Evolutionary conservation across 2,888 invertebrate species (phyloP), one percentile per base, ranked within the genome.

Genomic region (Leucophenga montana): DNA sequence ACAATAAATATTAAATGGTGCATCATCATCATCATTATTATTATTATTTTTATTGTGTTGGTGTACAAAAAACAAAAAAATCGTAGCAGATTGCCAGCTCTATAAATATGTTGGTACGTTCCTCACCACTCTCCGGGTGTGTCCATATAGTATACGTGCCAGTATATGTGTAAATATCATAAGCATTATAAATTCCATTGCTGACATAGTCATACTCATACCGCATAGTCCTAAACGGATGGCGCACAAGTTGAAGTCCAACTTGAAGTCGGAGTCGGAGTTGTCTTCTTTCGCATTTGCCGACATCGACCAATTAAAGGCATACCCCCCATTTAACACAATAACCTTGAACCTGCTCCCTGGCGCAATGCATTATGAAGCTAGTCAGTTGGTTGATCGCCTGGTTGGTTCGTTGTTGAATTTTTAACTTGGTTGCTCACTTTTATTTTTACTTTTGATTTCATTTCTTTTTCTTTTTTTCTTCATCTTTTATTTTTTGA

Each of bases 291-390:
- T 50, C 67, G 66, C 6, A 18, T 20, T 31, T 64, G 67, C 76
- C 79, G 78, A 80, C 83, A 82, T 77, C 71, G 84, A 80, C 85
- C 83, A 85, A 84, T 84, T 84, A 84, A 85, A 84, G 85, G 72
- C 82, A 79, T 77, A 78, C 77, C 77, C 76, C 75, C 71, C 77
- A 80, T 82, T 84, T 84, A 84, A 77, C 85, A 83, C 82, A 85
- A 81, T 85, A 84, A 84, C 84, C 84, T 84, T 84, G 84, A 85
- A 85, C 84, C 85, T 78, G 76, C 80, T 76, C 18, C 16, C 61
- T 61, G 73, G 54, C 20, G 61, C 56, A 67, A 22, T 27, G 33
- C 54, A 53, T 18, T 20, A 53, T 66, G 66, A 39, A 76, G 75
- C 80, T 73, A 80, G 73, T 81, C 78, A 74, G 76, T 73, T 71